A percentile compares a stretch with the other conserved stretches of the same genome.
phyloP scores from a whole-genome alignment of 1,140 invertebrate genomes.

The Mycetomoellerius zeteki region DNA sequence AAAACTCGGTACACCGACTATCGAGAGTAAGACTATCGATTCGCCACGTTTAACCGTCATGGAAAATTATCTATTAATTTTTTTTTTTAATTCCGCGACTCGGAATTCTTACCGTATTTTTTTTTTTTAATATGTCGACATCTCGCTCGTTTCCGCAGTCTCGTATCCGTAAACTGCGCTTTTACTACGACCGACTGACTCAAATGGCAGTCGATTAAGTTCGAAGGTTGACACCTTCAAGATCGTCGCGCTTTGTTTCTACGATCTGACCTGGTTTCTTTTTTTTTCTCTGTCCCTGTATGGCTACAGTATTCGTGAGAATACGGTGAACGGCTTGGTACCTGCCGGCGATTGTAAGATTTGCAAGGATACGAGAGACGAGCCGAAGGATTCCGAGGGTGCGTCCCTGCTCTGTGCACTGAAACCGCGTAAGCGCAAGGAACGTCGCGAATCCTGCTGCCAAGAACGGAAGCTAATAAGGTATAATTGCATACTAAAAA shows the following conservation, averaged over 20 bases:
- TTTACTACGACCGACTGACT: slow-evolving; percentile 35
- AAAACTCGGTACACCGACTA: neutral
- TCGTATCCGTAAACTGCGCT: neutral
- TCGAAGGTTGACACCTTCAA: slow-evolving; percentile 50
- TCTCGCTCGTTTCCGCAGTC: neutral
- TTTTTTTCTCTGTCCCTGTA: slow-evolving; percentile 24
- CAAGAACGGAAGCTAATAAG: slow-evolving; percentile 93
- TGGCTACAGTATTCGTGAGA: slow-evolving; percentile 80
- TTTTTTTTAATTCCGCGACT: neutral
- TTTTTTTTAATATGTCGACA: neutral
- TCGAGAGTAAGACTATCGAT: neutral
- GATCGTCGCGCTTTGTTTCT: slow-evolving; percentile 35
- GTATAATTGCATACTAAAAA: slow-evolving; percentile 80
- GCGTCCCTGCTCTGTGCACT: slow-evolving; percentile 80
- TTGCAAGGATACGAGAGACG: slow-evolving; percentile 80
- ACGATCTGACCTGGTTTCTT: slow-evolving; percentile 52
- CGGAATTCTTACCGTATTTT: slow-evolving; percentile 1
- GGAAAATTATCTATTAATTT: neutral
- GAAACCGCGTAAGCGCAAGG: slow-evolving; percentile 91
- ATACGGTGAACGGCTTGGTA: slow-evolving; percentile 80
- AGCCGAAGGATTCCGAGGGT: slow-evolving; percentile 76
- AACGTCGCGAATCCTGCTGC: slow-evolving; percentile 90
- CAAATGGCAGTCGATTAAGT: slow-evolving; percentile 17
- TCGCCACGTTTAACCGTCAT: neutral
- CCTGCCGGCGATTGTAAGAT: slow-evolving; percentile 81